Evolutionary conservation across 2,113 vertebrate genomes (phyloP).

Genomic region (Coryphaenoides rupestris): DNA sequence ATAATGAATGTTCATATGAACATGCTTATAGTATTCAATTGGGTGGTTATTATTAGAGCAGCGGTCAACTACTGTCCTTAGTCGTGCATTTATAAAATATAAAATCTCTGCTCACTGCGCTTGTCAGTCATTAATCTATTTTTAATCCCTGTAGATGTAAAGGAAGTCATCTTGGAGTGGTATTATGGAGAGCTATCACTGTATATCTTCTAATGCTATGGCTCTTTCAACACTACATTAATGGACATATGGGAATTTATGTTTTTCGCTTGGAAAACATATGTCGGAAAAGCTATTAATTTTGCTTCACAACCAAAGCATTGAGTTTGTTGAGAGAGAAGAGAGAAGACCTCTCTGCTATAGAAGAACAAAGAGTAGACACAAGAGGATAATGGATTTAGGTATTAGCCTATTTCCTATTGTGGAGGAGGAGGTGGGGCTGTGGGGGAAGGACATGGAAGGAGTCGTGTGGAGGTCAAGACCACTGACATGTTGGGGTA

Average conservation of each 20-base stretch:
- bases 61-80: background rate
- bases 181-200: slow-evolving; percentile 18
- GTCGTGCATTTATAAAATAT: slow-evolving; percentile 9
- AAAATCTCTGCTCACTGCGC: slow-evolving; percentile 8
- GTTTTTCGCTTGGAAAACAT: too few relatives aligned
- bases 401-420: slow-evolving; percentile 37
- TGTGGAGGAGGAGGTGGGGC: slow-evolving; percentile 10
- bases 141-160: slow-evolving; percentile 37
- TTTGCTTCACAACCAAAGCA: background rate
- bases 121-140: slow-evolving; percentile 32
- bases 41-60: slow-evolving; percentile 3
- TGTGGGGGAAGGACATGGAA: background rate
- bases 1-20: background rate
- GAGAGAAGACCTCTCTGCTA: too few relatives aligned
- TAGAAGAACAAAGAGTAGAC: slow-evolving; percentile 31
- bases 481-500: background rate
- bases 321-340: background rate
- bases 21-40: background rate
- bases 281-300: background rate
- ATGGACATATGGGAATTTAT: background rate
- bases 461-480: background rate
- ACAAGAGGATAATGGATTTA: slow-evolving; percentile 50
- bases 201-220: slow-evolving; percentile 2
- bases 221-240: background rate
- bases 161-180: slow-evolving; percentile 24